Conservation (phyloP, 2,113 vertebrate genomes). For the Oncorhynchus kisutch region DNA sequence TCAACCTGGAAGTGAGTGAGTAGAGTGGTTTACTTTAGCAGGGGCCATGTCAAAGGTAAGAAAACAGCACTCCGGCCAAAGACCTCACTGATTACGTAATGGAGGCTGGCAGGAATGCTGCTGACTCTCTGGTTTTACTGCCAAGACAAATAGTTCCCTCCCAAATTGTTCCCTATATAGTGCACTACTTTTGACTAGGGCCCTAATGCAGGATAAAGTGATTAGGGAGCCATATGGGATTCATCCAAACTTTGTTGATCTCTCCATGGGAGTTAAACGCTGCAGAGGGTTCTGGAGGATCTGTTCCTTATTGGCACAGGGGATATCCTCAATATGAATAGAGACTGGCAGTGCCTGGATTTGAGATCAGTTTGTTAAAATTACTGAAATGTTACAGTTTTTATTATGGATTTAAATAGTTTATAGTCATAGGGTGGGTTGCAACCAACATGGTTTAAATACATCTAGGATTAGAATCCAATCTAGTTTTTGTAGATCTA, state of each 20-base stretch:
- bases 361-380: not conserved
- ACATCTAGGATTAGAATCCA: too few relatives aligned
- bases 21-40: constrained; percentile 1
- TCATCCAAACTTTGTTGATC: not conserved
- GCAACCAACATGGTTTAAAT: too few relatives aligned
- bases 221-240: too few relatives aligned
- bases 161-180: too few relatives aligned
- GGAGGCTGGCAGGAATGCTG: not conserved
- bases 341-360: not conserved
- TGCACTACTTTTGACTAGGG: too few relatives aligned
- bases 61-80: constrained; percentile 27
- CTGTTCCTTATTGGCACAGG: not conserved
- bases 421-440: too few relatives aligned
- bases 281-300: not conserved
- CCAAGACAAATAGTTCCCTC: not conserved
- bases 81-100: constrained; percentile 33
- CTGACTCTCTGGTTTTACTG: not conserved
- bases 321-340: not conserved
- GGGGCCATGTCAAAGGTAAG: constrained; percentile 38
- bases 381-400: not conserved
- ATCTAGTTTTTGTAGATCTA: too few relatives aligned
- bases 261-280: not conserved
- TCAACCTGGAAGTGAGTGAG: not conserved
- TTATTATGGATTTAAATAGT: too few relatives aligned
- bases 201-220: too few relatives aligned